phyloP scores from a whole-genome alignment of 2,113 vertebrate species.

The Rynchops niger region DNA sequence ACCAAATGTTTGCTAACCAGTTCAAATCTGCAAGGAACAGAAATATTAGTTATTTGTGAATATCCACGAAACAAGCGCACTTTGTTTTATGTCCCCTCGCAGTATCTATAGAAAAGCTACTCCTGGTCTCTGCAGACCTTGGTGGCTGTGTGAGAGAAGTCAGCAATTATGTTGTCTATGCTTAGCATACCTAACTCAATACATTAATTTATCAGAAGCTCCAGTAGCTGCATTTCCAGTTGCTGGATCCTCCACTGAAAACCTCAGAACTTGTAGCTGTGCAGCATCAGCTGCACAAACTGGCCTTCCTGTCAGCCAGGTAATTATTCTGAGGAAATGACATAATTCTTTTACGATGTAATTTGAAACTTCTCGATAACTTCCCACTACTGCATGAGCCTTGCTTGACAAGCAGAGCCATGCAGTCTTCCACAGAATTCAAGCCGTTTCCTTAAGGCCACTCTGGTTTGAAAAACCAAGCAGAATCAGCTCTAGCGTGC shows the following conservation, averaged over 20 bases:
- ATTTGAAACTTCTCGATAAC: neutral
- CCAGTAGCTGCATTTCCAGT: neutral
- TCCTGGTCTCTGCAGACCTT: neutral
- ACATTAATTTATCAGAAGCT: neutral
- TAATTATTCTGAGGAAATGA: neutral
- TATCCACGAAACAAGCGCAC: accelerated
- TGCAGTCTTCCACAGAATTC: neutral
- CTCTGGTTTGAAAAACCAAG: accelerated
- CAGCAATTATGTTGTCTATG: accelerated
- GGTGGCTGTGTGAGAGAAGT: neutral
- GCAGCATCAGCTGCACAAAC: neutral
- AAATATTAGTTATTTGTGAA: accelerated
- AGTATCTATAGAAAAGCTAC: neutral
- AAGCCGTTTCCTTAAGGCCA: neutral
- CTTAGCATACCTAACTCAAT: neutral
- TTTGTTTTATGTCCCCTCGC: neutral
- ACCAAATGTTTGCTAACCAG: conserved; percentile 15
- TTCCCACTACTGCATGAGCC: neutral
- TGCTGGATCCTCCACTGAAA: neutral
- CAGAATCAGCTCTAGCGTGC: neutral
- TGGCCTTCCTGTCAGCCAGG: neutral
- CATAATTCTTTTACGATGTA: neutral
- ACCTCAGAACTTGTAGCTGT: neutral
- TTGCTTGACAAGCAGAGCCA: neutral
- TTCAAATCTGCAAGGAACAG: conserved; percentile 34